phyloP scores from a whole-genome alignment of 2,888 invertebrate species.

The Listrodromus nycthemerus region DNA sequence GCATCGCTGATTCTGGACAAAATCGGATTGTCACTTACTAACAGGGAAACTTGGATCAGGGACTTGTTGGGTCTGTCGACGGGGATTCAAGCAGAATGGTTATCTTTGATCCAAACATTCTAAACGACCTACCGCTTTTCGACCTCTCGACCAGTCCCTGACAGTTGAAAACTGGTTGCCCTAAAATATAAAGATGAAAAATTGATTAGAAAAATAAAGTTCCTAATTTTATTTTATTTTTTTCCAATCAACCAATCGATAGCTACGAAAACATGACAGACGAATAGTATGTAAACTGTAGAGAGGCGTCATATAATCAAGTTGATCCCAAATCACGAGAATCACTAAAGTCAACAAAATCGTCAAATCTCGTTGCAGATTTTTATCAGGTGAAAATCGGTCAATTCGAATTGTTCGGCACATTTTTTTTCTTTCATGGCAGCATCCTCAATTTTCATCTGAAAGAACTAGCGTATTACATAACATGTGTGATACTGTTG shows the following conservation, averaged over 20 bases:
- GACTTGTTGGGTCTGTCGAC: background rate
- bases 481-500: conserved; percentile 74
- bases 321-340: background rate
- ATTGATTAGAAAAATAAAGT: conserved; percentile 67
- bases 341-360: background rate
- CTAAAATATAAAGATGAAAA: conserved; percentile 85
- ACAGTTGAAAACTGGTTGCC: conserved; percentile 90
- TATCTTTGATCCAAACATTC: conserved; percentile 11
- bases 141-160: conserved; percentile 91
- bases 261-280: conserved; percentile 12
- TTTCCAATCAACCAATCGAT: background rate
- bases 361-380: too few relatives aligned
- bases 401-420: background rate
- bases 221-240: background rate
- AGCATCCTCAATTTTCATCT: conserved; percentile 72
- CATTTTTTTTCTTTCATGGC: conserved; percentile 67
- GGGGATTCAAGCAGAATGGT: conserved; percentile 15
- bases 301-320: conserved; percentile 6
- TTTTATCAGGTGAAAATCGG: background rate
- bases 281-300: background rate
- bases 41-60: background rate
- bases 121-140: conserved; percentile 89
- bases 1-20: background rate
- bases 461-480: conserved; percentile 75
- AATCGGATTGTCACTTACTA: background rate